Base-by-base conservation (phyloP, 2,888 invertebrate genomes). In the Drosophila bunnanda region DNA sequence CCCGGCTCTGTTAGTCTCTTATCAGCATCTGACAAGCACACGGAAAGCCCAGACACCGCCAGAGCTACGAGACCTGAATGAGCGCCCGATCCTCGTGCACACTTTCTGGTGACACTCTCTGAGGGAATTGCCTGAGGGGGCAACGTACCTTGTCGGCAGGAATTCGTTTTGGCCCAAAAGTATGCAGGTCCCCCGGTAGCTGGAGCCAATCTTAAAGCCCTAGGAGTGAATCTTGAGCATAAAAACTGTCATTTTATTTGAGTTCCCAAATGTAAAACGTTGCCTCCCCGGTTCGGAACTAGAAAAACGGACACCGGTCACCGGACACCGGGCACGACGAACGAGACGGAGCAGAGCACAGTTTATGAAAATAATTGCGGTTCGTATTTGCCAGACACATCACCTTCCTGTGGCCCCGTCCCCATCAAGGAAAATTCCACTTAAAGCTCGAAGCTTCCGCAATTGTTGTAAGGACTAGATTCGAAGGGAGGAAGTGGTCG, bases 11-110 rank as follows among this genome's bases (percentile, higher is more conserved):
- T 75, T 61, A 56, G 54, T 50, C 71, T 76, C 80, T 85, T 82
- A 85, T 86, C 83, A 76, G 58, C 74, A 71, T 53, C 53, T 72
- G 58, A 72, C 76, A 80, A 79, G 71, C 79, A 66, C 79, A 79
- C 77, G 77, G 71, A 70, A 70, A 64, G 70, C 77, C 62, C 75
- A 59, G 13, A 22, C 56, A 56, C 46, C 65, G 72, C 62, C 57
- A 56, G 62, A 30, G 17, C 30, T 13, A 13, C 17, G 13, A 64
- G 59, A 78, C 79, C 78, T 72, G 68, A 84, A 78, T 78, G 25
- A 32, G 34, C 50, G 17, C 28, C 28, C 43, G 32, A 38, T 58
- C 54, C 48, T 53, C 74, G 69, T 75, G 76, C 66, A 66, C 58
- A 67, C 64, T 66, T 75, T 78, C 53, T 28, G 43, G 39, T 32